Evolutionary conservation across 2,888 invertebrate genomes (phyloP), one percentile per base, ranked within the genome.

Genomic region (Cheilosia vernalis): DNA sequence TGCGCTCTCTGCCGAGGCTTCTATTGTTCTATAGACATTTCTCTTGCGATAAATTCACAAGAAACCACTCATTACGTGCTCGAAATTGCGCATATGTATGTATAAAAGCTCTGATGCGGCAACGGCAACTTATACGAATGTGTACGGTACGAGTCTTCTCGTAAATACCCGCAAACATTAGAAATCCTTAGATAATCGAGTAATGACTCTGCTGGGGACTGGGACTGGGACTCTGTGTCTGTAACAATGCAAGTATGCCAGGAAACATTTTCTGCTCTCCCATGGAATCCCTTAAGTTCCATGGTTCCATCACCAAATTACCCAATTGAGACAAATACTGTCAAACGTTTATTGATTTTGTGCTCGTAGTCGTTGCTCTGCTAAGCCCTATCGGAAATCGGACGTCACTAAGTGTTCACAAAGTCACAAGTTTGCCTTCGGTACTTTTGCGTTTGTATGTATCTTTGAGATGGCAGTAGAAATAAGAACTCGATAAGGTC

Each of bases 331-430:
- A 53, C 44, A 53, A 60, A 77, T 53, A 44, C 60, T 37, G 61
- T 63, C 37, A 61, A 53, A 42, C 27, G 47, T 55, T 63, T 70
- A 78, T 69, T 78, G 78, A 78, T 78, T 70, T 69, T 63, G 19
- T 40, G 44, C 69, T 63, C 69, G 19, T 21, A 17, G 63, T 63
- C 63, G 56, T 44, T 61, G 69, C 47, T 77, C 53, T 17, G 1
- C 37, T 13, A 13, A 37, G 37, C 0, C 15, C 44, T 60, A 77
- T 69, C 61, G 67, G 78, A 47, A 49, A 77, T 69, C 61, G 67
- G 78, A 47, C 49, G 56, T 58, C 56, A 21, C 37, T 64, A 27
- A 4, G 44, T 42, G n/a, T 15, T 21, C 24, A 6, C 1, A n/a
- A 1, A n/a, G 17, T 9, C 17, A 3, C 37, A 13, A 13, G 13